Base-by-base conservation (phyloP, 2,113 vertebrate genomes). In the Haemorhous mexicanus region DNA sequence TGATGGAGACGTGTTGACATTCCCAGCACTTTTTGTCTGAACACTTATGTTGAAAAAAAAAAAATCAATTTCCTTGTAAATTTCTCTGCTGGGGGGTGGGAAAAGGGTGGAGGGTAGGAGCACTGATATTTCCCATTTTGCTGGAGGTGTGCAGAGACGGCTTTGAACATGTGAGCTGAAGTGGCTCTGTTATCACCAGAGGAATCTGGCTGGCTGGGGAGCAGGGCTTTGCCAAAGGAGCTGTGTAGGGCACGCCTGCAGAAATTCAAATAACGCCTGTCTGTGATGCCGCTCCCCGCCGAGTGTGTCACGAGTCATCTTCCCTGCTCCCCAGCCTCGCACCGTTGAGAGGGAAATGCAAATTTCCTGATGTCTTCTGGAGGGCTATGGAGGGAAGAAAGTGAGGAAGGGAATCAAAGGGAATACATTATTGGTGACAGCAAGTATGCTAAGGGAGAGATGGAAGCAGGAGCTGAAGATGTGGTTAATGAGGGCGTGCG, bases 351-450 rank as follows among this genome's bases (percentile, higher is more conserved):
- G 16, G 69, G 84, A 93, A 95, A 96, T 95, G 89, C 81, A 93
- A 85, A 95, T 94, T 91, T 80, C 16, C 82, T 26, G 5, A 30
- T 88, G 53, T 56, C 63, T 95, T 95, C 82, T 80, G 67, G 30
- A 94, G 70, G 49, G 49, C 78, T 27, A 4, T 3, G n/a, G 70
- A 70, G 30, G 49, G 81, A 89, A 95, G 74, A 91, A 91, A 89
- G 63, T 19, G 62, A 91, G 27, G 77, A 83, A 69, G 23, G 46
- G 18, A 95, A 96, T 94, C 89, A 95, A 95, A 97, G 78, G 35
- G 93, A 94, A 95, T 95, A 46, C 44, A 67, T 93, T 93, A 91
- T 26, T 83, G 66, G 50, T 94, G 89, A 87, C 91, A 94, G 93
- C 37, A 53, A 37, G 58, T 50, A 1, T 11, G 28, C 35, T 41